Conservation (phyloP, 2,797 vertebrate species). For the Bryconaethiops microstoma region DNA sequence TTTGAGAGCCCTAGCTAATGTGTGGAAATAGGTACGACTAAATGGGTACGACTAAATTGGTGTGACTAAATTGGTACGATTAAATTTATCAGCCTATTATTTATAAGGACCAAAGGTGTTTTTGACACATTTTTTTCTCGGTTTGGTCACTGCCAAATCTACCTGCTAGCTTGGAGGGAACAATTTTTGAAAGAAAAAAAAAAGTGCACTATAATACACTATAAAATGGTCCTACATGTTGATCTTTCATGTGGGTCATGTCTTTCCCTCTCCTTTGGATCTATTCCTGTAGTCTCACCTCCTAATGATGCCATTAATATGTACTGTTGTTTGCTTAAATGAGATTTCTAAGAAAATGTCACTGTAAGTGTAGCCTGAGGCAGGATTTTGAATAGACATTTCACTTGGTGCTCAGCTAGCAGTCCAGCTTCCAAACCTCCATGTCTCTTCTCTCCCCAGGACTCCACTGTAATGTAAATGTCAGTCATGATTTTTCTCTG, state of each 20-base stretch:
- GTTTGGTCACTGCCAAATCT: too few species aligned
- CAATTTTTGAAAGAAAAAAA: not conserved
- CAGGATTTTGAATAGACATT: slow-evolving; percentile 34
- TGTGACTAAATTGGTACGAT: too few species aligned
- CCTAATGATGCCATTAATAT: slow-evolving; percentile 15
- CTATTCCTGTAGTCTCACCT: not conserved
- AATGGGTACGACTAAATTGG: too few species aligned
- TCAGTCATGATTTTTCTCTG: slow-evolving; percentile 16
- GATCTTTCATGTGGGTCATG: not conserved
- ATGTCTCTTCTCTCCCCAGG: slow-evolving; percentile 21
- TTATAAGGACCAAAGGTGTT: too few species aligned
- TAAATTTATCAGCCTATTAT: too few species aligned
- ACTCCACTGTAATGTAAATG: slow-evolving; percentile 13
- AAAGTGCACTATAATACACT: not conserved
- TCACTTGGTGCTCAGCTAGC: slow-evolving; percentile 29
- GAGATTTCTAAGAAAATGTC: slow-evolving; percentile 28
- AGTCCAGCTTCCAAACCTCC: slow-evolving; percentile 13
- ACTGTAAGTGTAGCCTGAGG: slow-evolving; percentile 35
- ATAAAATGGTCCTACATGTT: not conserved
- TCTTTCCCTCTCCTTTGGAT: not conserved
- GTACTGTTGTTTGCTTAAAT: slow-evolving; percentile 28
- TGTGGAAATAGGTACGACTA: too few species aligned
- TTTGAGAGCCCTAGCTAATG: too few species aligned
- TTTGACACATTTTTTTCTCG: too few species aligned
- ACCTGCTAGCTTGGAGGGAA: not conserved